phyloP scores from a whole-genome alignment of 2,797 vertebrate species.

The Lagodon rhomboides region DNA sequence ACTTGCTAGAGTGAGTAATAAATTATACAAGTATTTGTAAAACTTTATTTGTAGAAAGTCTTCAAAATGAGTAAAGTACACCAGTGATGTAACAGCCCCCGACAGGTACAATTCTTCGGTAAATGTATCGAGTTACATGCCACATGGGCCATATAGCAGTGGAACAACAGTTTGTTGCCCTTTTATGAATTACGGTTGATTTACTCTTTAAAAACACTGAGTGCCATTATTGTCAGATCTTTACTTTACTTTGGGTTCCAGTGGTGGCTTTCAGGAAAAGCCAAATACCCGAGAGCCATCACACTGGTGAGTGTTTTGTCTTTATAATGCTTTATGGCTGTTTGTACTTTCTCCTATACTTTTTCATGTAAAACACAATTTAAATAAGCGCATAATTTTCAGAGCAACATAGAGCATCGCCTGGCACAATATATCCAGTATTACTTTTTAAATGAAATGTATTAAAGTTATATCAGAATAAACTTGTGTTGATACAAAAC shows the following conservation, averaged over 20 bases:
- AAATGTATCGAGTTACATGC: background rate
- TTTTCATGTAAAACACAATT: conserved; percentile 46
- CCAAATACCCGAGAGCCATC: background rate
- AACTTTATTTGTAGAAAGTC: background rate
- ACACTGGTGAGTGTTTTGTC: conserved; percentile 31
- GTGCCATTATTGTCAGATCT: conserved; percentile 5
- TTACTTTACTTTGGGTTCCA: conserved; percentile 32
- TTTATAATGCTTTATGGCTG: conserved; percentile 50
- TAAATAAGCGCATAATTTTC: conserved; percentile 43
- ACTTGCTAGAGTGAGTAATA: background rate
- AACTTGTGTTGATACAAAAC: conserved; percentile 60
- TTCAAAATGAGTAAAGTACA: background rate
- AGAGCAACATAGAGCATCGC: conserved; percentile 16
- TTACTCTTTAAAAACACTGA: conserved; percentile 52
- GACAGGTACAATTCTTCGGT: background rate
- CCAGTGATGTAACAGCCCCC: background rate
- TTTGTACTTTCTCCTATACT: conserved; percentile 49
- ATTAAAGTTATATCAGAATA: conserved; percentile 44
- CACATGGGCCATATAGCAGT: background rate
- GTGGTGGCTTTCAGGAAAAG: conserved; percentile 37
- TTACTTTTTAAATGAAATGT: conserved; percentile 59
- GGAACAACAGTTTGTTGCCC: conserved; percentile 6
- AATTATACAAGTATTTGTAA: background rate
- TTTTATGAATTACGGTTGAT: conserved; percentile 42
- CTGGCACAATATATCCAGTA: conserved; percentile 29